Percentiles rank a stretch among this genome's conserved stretches.
Conservation (phyloP, 1,140 invertebrate genomes). For the Bradynema listronoti region DNA sequence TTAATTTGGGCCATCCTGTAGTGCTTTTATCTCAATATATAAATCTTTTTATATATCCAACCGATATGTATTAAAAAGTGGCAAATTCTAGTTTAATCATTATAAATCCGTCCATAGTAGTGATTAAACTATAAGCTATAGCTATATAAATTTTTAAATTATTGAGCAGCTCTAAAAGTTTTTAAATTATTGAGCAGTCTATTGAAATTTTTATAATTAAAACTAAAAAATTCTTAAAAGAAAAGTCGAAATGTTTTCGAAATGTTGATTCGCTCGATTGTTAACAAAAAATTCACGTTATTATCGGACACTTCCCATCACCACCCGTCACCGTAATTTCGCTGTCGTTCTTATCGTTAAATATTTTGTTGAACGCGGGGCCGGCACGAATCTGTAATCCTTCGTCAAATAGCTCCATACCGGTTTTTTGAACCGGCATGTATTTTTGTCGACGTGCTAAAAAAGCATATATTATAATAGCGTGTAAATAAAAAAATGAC, state of each 20-base stretch:
- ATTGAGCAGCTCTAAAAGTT: background rate
- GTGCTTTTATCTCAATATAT: too few relatives aligned
- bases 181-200: background rate
- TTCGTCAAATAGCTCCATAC: conserved; percentile 10
- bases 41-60: too few relatives aligned
- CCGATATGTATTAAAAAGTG: too few relatives aligned
- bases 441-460: conserved; percentile 10
- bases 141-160: background rate
- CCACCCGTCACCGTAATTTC: conserved; percentile 18
- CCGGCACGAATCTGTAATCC: conserved; percentile 14
- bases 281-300: background rate
- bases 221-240: too few relatives aligned
- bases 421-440: conserved; percentile 8
- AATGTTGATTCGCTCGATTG: too few relatives aligned
- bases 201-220: too few relatives aligned
- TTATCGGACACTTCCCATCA: background rate
- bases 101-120: too few relatives aligned
- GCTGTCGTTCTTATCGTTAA: conserved; percentile 10
- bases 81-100: too few relatives aligned
- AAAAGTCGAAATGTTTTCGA: too few relatives aligned
- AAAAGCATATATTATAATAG: conserved; percentile 1
- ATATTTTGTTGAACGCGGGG: conserved; percentile 12
- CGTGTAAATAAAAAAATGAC: background rate
- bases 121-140: too few relatives aligned
- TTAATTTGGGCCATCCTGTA: too few relatives aligned